phyloP scores from a whole-genome alignment of 2,113 vertebrate species.

The Uria aalge region DNA sequence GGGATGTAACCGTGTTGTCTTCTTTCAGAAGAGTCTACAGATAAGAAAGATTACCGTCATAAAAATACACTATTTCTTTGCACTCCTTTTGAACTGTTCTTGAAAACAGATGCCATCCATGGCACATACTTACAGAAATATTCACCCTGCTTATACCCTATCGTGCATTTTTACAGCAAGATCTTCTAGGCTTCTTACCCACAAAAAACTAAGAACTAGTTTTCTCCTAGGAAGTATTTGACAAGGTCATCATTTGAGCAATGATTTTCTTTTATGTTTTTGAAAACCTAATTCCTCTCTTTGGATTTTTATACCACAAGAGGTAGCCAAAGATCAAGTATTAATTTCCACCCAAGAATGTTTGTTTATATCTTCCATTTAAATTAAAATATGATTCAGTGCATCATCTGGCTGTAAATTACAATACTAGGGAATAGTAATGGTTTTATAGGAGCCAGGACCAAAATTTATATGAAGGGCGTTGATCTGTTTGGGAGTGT shows the following conservation, averaged over 20 bases:
- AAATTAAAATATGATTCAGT: slow-evolving; percentile 61
- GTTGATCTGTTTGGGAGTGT: slow-evolving; percentile 11
- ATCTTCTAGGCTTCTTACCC: not conserved
- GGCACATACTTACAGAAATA: not conserved
- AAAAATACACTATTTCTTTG: not conserved
- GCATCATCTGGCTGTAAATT: slow-evolving; percentile 41
- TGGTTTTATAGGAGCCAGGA: slow-evolving; percentile 19
- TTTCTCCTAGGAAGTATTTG: not conserved
- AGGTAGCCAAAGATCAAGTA: slow-evolving; percentile 59
- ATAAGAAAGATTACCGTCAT: not conserved
- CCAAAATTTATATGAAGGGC: slow-evolving; percentile 21
- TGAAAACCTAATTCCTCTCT: not conserved
- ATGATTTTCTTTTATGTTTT: not conserved
- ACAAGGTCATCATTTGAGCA: not conserved
- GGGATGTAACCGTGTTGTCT: not conserved
- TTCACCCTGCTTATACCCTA: not conserved
- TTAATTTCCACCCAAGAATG: slow-evolving; percentile 24
- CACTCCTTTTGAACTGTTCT: not conserved
- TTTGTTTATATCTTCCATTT: slow-evolving; percentile 45
- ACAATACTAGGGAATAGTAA: slow-evolving; percentile 13
- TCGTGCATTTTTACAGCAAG: not conserved
- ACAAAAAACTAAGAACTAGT: not conserved
- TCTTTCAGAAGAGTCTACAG: not conserved
- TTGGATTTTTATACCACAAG: slow-evolving; percentile 37
- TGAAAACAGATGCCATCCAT: not conserved